Base-by-base conservation (phyloP, 2,888 invertebrate genomes). In the Rhagonycha fulva region DNA sequence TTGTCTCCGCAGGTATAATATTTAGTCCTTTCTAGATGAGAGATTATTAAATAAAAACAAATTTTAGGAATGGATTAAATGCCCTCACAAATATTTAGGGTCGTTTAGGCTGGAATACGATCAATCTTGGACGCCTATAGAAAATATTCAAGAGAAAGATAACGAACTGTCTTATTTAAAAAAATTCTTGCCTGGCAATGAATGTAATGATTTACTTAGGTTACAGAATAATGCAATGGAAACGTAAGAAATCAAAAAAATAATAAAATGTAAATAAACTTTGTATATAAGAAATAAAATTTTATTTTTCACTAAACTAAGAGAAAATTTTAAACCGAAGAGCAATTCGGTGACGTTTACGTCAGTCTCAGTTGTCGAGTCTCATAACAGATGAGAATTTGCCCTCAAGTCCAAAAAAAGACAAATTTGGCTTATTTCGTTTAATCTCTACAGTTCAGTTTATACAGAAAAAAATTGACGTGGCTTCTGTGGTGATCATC, bases 51-150 rank as follows among this genome's bases (percentile, higher is more conserved):
- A 47, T 71, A 24, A 26, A 68, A 77, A 68, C 28, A 24, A 80
- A 88, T 86, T 89, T 89, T 77, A 94, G 92, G 95, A 95, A 86
- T 95, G 95, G 94, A 81, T 85, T 63, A 87, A 88, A 14, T 89
- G 91, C 76, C 90, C 91, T 5, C 93, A 94, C 82, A 86, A 87
- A 68, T 93, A 89, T 84, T 84, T 92, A 67, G 94, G 93, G 11
- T 91, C 93, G 23, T 95, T 90, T 85, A 89, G 92, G 82, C 87
- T 94, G 70, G 94, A 94, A 85, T 87, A 88, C 62, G 94, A 95
- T 85, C 89, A 90, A 82, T 92, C 92, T 10, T 95, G 94, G 94
- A 94, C 94, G 1, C 89, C 92, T 0, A 81, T 89, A 68, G 88
- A 90, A 14, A 85, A 89, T 80, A 85, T 89, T 23, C 47, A 79